These are phyloP conservation scores for Pandemis cinnamomeana DNA, from an alignment of 2,888 invertebrate species.

Conservation along the genomic window DNA sequence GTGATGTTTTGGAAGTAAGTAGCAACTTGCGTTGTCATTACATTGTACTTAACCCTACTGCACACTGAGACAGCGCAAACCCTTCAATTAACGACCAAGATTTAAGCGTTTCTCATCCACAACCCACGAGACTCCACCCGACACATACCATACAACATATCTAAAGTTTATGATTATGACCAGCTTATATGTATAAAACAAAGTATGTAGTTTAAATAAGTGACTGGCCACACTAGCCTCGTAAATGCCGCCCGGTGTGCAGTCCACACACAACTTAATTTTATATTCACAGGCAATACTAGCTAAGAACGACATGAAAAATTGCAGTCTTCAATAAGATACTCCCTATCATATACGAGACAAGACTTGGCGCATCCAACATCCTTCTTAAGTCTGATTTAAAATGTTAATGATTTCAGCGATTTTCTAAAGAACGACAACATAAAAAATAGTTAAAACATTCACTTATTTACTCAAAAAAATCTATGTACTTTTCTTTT, in stretches of 20 bases:
- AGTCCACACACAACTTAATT: conserved; percentile 59
- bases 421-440: not conserved
- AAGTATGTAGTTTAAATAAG: not conserved
- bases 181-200: not conserved
- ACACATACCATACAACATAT: conserved; percentile 2
- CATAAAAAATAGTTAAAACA: not conserved
- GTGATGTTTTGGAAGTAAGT: conserved; percentile 72
- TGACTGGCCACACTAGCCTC: conserved; percentile 8
- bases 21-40: conserved; percentile 44
- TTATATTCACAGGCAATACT: conserved; percentile 71
- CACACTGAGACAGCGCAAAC: conserved; percentile 49
- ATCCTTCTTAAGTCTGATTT: conserved; percentile 27
- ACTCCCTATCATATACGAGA: conserved; percentile 68
- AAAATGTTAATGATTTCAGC: not conserved
- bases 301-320: conserved; percentile 74
- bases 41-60: conserved; percentile 48
- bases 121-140: conserved; percentile 17
- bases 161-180: conserved; percentile 2
- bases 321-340: conserved; percentile 82
- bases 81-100: conserved; percentile 11
- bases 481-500: not conserved
- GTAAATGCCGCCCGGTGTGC: conserved; percentile 27
- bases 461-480: not conserved
- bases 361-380: conserved; percentile 72
- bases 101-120: conserved; percentile 28